These are phyloP conservation scores for Papilio dardanus DNA, from an alignment of 1,140 invertebrate species.

Conservation along the genomic window DNA sequence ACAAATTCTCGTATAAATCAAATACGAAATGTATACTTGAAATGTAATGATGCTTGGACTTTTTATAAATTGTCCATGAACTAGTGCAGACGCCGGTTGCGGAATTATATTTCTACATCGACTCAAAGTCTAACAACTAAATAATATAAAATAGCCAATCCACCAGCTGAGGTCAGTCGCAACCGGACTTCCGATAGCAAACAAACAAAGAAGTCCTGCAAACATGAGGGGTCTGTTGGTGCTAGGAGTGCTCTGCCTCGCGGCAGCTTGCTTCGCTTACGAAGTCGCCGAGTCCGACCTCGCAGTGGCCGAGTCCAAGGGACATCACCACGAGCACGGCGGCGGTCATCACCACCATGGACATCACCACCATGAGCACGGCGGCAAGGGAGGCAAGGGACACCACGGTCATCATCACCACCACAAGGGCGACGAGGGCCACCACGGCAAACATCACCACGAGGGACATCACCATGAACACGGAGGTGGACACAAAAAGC, in stretches of 20 bases:
- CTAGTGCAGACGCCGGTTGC: slow-evolving; percentile 59
- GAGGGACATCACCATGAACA: slow-evolving; percentile 84
- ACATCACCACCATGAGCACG: slow-evolving; percentile 81
- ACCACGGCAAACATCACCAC: slow-evolving; percentile 85
- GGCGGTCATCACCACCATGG: slow-evolving; percentile 81
- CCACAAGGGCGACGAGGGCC: slow-evolving; percentile 85
- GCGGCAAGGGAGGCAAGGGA: slow-evolving; percentile 81
- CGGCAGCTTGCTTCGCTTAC: slow-evolving; percentile 56
- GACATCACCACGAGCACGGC: slow-evolving; percentile 78
- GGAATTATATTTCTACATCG: slow-evolving; percentile 69
- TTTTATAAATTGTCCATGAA: slow-evolving; percentile 52
- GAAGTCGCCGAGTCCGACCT: slow-evolving; percentile 64
- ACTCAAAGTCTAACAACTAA: slow-evolving; percentile 48
- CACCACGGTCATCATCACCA: slow-evolving; percentile 84
- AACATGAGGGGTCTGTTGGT: slow-evolving; percentile 63
- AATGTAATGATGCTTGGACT: background rate
- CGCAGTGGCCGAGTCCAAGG: slow-evolving; percentile 73
- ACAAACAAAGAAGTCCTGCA: slow-evolving; percentile 45
- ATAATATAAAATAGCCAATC: slow-evolving; percentile 74
- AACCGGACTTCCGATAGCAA: slow-evolving; percentile 71
- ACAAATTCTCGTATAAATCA: background rate
- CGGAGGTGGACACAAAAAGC: slow-evolving; percentile 78
- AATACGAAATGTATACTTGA: background rate
- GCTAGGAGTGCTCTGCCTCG: slow-evolving; percentile 63
- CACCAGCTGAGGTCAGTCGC: slow-evolving; percentile 69